Evolutionary conservation across 2,888 invertebrate genomes (phyloP), one percentile per base, ranked within the genome.

Genomic region (Chloroclysta siterata): DNA sequence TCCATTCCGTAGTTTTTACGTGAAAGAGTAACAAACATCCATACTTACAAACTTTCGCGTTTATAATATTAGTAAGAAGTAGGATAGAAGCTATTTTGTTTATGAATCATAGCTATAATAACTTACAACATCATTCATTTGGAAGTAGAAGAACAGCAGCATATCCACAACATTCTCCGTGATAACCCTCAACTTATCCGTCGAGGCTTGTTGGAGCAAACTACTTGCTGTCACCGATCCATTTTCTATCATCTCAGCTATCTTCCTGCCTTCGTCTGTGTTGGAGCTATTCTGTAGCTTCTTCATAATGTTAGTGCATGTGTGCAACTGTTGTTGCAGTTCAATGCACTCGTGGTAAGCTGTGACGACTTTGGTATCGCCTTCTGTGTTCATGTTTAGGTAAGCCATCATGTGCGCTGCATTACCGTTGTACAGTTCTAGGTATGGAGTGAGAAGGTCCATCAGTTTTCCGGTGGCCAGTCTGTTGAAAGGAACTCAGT

Each of bases 261-360:
- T 70, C 50, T 83, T 78, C 14, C 85, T 83, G 17, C 81, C 84
- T n/a, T 83, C 82, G 8, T 93, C 90, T 0, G 93, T 77, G 0
- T 92, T 64, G 0, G 56, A 48, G n/a, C 11, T 91, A 6, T 94
- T 94, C 82, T 97, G 97, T 36, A 98, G 90, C 61, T 97, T 94
- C 65, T 94, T 93, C 84, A 97, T 94, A 17, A 97, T 96, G 77
- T 95, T 95, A 56, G 95, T 94, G 44, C 98, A 96, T 0, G 97
- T 95, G 85, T 98, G 98, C 60, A 98, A 87, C 86, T 98, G 98
- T 70, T 97, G 96, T 87, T 98, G 98, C 53, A 98, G 94, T 73
- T 96, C 96, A 75, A 97, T 95, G 79, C 98, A 98, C 88, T 98
- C 98, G 94, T 96, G 84, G 76, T 92, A 91, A 0, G 91, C 89